Evolutionary conservation across 2,797 vertebrate genomes (phyloP).

Genomic region (Apogon talboti): DNA sequence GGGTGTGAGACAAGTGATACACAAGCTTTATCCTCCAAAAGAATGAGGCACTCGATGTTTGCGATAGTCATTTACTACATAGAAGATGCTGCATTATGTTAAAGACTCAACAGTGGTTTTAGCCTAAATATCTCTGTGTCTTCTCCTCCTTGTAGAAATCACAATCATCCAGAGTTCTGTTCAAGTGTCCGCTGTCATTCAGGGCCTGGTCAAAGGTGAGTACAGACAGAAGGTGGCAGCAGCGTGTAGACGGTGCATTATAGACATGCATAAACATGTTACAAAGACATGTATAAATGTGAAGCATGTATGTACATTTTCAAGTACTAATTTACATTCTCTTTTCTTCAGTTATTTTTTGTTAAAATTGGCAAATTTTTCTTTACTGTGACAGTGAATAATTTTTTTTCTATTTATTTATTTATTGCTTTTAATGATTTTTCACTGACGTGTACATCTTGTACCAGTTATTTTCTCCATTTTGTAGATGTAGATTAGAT

Average conservation of each 20-base stretch:
- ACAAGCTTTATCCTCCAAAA: too few relatives aligned
- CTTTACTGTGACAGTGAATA: too few relatives aligned
- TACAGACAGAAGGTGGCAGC: conserved; percentile 2
- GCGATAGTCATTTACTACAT: background rate
- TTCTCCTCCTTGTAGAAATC: conserved; percentile 82
- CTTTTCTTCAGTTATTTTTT: too few relatives aligned
- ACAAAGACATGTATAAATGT: conserved; percentile 19
- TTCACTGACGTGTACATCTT: too few relatives aligned
- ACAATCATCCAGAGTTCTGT: conserved; percentile 89
- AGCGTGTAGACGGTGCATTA: conserved; percentile 1
- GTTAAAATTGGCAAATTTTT: too few relatives aligned
- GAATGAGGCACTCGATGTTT: too few relatives aligned
- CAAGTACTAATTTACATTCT: background rate
- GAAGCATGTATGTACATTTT: background rate
- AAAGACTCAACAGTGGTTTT: background rate
- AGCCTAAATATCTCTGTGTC: background rate
- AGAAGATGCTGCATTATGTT: background rate
- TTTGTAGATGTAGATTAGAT: too few relatives aligned
- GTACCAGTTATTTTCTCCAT: too few relatives aligned
- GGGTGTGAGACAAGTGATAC: too few relatives aligned
- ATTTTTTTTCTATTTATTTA: too few relatives aligned
- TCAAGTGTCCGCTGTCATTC: conserved; percentile 89
- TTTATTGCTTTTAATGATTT: too few relatives aligned
- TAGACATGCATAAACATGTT: background rate
- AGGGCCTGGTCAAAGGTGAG: conserved; percentile 94